phyloP scores from a whole-genome alignment of 2,888 invertebrate genomes.

The Scaptodrosophila latifasciaeformis region DNA sequence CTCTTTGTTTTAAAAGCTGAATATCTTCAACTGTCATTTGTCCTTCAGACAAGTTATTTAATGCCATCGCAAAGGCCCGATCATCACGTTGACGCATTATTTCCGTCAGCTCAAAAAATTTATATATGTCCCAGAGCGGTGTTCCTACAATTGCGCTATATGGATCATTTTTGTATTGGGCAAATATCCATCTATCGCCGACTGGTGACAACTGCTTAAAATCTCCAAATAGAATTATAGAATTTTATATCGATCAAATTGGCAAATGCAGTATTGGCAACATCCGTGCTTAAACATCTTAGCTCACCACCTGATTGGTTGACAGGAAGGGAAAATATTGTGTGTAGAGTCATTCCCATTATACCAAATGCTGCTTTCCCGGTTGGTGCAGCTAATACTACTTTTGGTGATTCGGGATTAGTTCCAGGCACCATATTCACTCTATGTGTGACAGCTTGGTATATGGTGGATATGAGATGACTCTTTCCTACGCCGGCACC shows the following conservation, averaged over 20 bases:
- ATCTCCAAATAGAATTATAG: constrained; percentile 3
- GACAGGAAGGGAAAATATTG: background rate
- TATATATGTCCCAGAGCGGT: constrained; percentile 2
- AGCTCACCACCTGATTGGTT: background rate
- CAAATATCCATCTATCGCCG: constrained; percentile 6
- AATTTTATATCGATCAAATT: no score
- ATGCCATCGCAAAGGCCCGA: constrained; percentile 5
- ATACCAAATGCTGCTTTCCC: no score
- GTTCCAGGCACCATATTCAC: no score
- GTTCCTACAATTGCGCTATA: no score
- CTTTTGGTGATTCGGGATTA: no score
- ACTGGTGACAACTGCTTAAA: constrained; percentile 1
- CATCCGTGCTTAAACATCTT: no score
- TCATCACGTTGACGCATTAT: no score
- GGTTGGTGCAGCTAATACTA: no score
- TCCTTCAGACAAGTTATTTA: constrained; percentile 14
- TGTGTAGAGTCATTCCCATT: background rate
- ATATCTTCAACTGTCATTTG: no score
- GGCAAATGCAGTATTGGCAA: background rate
- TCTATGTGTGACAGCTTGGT: no score
- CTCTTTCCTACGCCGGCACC: constrained; percentile 7
- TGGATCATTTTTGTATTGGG: constrained; percentile 3
- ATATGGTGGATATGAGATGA: no score
- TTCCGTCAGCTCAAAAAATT: constrained; percentile 13
- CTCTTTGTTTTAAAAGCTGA: no score